These are phyloP conservation scores for Tor tambroides DNA, from an alignment of 2,113 vertebrate genomes.

Conservation along the genomic window DNA sequence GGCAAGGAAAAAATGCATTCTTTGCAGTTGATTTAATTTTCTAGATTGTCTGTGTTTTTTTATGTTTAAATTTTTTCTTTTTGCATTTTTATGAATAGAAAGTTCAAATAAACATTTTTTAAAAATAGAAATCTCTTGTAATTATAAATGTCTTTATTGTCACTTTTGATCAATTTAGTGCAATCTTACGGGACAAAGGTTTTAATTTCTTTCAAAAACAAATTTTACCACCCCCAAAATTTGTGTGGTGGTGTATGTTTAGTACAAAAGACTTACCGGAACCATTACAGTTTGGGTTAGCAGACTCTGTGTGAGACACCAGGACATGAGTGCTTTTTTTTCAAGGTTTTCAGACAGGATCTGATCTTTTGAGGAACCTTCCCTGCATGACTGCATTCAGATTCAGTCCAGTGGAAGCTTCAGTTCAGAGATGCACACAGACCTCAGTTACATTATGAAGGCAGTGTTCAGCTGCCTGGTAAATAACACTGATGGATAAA, in stretches of 20 bases:
- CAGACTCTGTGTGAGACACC: not conserved
- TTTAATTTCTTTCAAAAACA: not conserved
- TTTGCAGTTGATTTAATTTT: too few species aligned
- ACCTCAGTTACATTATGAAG: not conserved
- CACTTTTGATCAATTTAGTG: too few species aligned
- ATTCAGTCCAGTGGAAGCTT: not conserved
- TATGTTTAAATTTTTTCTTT: too few species aligned
- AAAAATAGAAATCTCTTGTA: too few species aligned
- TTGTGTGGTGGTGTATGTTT: not conserved
- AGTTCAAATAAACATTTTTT: too few species aligned
- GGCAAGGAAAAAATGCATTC: too few species aligned
- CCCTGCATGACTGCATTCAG: not conserved
- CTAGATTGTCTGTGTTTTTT: too few species aligned
- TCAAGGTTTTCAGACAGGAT: not conserved
- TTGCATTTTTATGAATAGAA: too few species aligned
- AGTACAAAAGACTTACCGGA: not conserved
- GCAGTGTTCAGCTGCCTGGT: not conserved
- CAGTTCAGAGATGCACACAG: not conserved
- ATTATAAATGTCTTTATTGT: too few species aligned
- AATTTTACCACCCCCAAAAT: not conserved
- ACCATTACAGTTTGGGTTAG: not conserved
- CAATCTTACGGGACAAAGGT: too few species aligned
- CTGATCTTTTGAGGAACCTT: not conserved
- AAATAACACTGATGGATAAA: constrained; percentile 34
- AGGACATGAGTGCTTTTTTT: not conserved